Conservation (phyloP, 2,113 vertebrate species). For the Bubalus kerabau region DNA sequence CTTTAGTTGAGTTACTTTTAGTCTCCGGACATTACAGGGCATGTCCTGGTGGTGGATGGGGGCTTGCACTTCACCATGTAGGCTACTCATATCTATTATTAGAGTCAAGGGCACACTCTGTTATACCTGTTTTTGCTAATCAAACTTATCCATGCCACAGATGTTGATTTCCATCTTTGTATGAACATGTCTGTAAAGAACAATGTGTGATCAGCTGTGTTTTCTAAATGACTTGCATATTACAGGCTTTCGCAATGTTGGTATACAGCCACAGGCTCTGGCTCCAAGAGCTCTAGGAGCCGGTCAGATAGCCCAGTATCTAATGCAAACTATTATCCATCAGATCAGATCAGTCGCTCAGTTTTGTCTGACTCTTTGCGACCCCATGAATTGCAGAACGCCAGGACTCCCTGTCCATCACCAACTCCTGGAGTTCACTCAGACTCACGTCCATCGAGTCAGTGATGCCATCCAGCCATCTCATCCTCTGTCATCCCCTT, state of each 20-base stretch:
- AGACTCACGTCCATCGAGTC: no score
- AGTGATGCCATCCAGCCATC: no score
- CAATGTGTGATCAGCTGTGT: background rate
- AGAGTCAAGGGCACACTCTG: background rate
- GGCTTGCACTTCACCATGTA: constrained; percentile 88
- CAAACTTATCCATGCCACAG: background rate
- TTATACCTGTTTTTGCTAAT: constrained; percentile 17
- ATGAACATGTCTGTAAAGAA: background rate
- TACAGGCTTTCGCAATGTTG: background rate
- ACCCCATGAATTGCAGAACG: no score
- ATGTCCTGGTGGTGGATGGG: constrained; percentile 90
- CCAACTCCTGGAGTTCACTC: no score
- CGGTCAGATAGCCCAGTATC: background rate
- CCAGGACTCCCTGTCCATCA: no score
- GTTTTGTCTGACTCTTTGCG: no score
- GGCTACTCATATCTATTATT: background rate
- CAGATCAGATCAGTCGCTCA: no score
- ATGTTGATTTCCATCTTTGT: background rate
- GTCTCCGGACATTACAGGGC: constrained; percentile 89
- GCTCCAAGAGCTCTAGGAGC: background rate
- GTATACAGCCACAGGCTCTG: no score
- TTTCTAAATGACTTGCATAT: background rate
- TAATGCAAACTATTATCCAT: background rate
- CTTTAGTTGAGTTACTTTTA: constrained; percentile 87
- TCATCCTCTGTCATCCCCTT: no score